phyloP scores from a whole-genome alignment of 92 coral and sea anemone genomes.

The Phymanthus crucifer region DNA sequence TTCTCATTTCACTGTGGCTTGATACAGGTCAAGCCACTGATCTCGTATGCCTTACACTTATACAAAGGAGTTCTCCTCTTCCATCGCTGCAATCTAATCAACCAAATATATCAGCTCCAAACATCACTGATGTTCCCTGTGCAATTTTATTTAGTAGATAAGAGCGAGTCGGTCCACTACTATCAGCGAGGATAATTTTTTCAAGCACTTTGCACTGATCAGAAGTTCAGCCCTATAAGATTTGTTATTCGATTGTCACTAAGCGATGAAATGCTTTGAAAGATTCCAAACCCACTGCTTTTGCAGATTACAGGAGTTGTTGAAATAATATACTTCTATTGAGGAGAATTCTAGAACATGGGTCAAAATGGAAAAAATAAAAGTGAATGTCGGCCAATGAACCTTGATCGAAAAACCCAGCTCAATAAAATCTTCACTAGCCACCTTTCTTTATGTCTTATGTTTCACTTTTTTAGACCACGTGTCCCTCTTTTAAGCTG shows the following conservation, averaged over 20 bases:
- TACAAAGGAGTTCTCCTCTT: background rate
- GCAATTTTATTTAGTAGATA: background rate
- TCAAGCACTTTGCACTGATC: background rate
- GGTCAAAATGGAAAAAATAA: slow-evolving; percentile 19
- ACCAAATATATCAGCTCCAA: background rate
- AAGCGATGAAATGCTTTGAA: slow-evolving; percentile 8
- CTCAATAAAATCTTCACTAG: background rate
- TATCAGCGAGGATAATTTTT: slow-evolving; percentile 2
- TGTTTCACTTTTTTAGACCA: no score
- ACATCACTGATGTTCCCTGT: background rate
- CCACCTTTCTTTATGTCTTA: no score
- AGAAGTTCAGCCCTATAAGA: background rate
- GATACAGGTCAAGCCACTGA: slow-evolving; percentile 17
- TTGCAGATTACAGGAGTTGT: slow-evolving; percentile 5
- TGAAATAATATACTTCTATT: slow-evolving; percentile 10
- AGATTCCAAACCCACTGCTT: slow-evolving; percentile 18
- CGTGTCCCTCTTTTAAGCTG: no score
- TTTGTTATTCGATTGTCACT: slow-evolving; percentile 8
- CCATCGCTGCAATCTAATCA: background rate
- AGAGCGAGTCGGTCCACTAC: background rate
- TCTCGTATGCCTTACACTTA: background rate
- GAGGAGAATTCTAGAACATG: slow-evolving; percentile 21
- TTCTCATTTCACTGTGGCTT: slow-evolving; percentile 23
- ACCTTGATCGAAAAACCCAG: background rate
- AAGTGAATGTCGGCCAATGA: slow-evolving; percentile 13